Base-by-base conservation (phyloP, 2,797 vertebrate species). In the Protosalanx chinensis region DNA sequence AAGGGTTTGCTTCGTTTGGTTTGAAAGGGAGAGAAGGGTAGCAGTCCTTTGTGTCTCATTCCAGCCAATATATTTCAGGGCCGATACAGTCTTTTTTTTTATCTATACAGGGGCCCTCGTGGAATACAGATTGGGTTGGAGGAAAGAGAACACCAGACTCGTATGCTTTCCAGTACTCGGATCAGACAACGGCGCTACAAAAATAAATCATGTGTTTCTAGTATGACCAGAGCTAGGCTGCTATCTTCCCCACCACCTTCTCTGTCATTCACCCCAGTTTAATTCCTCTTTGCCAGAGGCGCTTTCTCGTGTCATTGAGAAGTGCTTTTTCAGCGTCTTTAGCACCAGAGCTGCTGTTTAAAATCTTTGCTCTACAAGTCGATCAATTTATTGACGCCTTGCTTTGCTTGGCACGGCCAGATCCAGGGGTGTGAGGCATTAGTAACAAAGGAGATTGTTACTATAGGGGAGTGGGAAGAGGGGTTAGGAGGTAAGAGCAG, bases 61-160 rank as follows among this genome's bases (percentile, higher is more conserved):
- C 82, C 74, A 78, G 79, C 81, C 85, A 86, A 88, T 91, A 88
- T 83, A 87, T 89, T 86, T 89, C 84, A 85, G 76, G 78, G 85
- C 76, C 69, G 79, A 84, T 86, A 77, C 72, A 65, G 78, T 79
- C 72, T 77, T 82, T 27, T 27, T 27, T 84, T 77, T 79, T 80
- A 77, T 80, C 68, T 79, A 32, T 75, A 30, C 58, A 71, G 74
- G 61, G 73, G 62, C 70, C 49, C 59, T 83, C 80, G 18, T 81
- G 73, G 85, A 88, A 88, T 91, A 82, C 81, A 79, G 81, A 90
- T 82, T 41, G 73, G 70, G 72, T 53, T 33, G 78, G 64, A 73
- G 18, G 72, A 79, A 80, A 84, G 84, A 81, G 67, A 75, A 81
- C 63, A 64, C 64, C 49, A 65, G 63, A 76, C 57, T 80, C 69